These are phyloP conservation scores for Nematostella vectensis DNA, from an alignment of 92 coral and sea anemone species.

Conservation along the genomic window DNA sequence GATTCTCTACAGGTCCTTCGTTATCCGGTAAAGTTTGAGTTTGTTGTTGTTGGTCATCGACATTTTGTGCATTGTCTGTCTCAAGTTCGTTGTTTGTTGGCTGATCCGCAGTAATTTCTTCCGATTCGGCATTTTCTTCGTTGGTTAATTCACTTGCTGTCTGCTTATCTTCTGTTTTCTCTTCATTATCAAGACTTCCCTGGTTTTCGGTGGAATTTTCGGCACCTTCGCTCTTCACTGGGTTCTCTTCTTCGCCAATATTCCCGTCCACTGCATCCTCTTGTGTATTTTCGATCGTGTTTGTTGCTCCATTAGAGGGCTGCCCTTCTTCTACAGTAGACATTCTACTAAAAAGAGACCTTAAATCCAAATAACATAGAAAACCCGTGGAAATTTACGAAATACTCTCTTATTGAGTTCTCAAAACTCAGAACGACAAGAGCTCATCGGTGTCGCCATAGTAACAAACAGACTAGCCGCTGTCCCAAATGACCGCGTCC, in stretches of 20 bases:
- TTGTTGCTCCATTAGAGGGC: slow-evolving; percentile 1
- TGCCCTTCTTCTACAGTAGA: slow-evolving; percentile 23
- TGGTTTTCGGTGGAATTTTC: not conserved
- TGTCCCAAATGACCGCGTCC: not conserved
- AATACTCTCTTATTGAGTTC: not conserved
- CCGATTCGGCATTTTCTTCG: slow-evolving; percentile 5
- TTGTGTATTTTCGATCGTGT: not conserved
- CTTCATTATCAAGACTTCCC: no score
- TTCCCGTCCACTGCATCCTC: slow-evolving; percentile 2
- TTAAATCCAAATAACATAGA: not conserved
- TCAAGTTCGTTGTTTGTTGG: slow-evolving; percentile 6
- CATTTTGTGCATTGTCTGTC: slow-evolving; percentile 4
- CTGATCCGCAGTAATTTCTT: slow-evolving; percentile 10
- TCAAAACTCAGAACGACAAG: not conserved
- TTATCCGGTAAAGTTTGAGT: slow-evolving; percentile 12
- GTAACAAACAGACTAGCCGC: not conserved
- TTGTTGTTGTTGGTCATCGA: not conserved
- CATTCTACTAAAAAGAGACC: slow-evolving; percentile 5
- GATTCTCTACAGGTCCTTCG: slow-evolving; percentile 15
- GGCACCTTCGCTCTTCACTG: not conserved
- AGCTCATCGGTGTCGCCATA: not conserved
- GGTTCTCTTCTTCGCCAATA: slow-evolving; percentile 7
- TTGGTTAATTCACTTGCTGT: not conserved
- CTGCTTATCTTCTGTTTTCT: slow-evolving; percentile 1
- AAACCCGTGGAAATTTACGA: not conserved